phyloP scores from a whole-genome alignment of 2,888 invertebrate species.

The Archips xylosteana region DNA sequence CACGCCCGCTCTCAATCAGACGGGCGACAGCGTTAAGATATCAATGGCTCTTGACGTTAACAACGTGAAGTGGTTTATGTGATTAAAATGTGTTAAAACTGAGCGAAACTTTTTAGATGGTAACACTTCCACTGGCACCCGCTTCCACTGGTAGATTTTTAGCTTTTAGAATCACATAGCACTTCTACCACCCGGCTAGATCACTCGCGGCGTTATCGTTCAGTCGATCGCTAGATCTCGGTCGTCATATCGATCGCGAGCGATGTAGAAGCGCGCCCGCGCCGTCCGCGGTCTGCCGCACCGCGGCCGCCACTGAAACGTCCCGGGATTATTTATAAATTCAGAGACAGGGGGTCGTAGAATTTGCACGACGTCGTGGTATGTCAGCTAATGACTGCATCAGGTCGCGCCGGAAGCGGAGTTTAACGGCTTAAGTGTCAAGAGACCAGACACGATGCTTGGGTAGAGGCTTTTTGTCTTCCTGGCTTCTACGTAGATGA shows the following conservation, averaged over 20 bases:
- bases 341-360: slow-evolving; percentile 84
- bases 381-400: slow-evolving; percentile 73
- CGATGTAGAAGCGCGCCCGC: slow-evolving; percentile 82
- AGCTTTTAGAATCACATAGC: slow-evolving; percentile 27
- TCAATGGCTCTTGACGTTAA: slow-evolving; percentile 51
- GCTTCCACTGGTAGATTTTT: slow-evolving; percentile 14
- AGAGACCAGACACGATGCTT: slow-evolving; percentile 11
- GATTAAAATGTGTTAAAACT: slow-evolving; percentile 9
- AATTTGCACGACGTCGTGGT: slow-evolving; percentile 78
- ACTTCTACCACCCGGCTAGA: slow-evolving; percentile 52
- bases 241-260: slow-evolving; percentile 70
- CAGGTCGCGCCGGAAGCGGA: slow-evolving; percentile 73
- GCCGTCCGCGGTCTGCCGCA: slow-evolving; percentile 83
- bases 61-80: slow-evolving; percentile 36
- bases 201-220: slow-evolving; percentile 51
- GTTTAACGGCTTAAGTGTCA: slow-evolving; percentile 44
- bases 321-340: slow-evolving; percentile 84
- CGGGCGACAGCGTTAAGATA: slow-evolving; percentile 55
- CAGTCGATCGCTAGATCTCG: slow-evolving; percentile 61
- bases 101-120: slow-evolving; percentile 6
- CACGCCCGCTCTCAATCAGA: slow-evolving; percentile 66
- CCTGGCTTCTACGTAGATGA: not conserved
- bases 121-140: slow-evolving; percentile 23
- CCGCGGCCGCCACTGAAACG: slow-evolving; percentile 83
- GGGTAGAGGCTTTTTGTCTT: slow-evolving; percentile 12